These are phyloP conservation scores for Acanthacorydalis orientalis DNA, from an alignment of 2,888 invertebrate genomes.

Conservation along the genomic window DNA sequence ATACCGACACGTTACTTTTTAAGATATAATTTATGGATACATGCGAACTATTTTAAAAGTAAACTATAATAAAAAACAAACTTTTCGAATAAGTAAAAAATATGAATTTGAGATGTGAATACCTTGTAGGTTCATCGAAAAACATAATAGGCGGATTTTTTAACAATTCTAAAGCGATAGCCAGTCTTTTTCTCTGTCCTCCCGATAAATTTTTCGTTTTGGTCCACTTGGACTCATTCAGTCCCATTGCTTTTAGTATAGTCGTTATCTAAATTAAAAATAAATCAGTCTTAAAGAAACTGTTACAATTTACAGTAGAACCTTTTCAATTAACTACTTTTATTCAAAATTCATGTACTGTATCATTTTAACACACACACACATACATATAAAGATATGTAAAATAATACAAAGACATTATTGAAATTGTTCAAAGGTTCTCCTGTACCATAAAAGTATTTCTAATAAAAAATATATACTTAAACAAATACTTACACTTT, in stretches of 20 bases:
- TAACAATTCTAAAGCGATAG: slow-evolving; percentile 79
- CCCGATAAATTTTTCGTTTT: slow-evolving; percentile 62
- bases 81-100: not conserved
- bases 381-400: too few species aligned
- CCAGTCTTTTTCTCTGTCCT: slow-evolving; percentile 77
- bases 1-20: too few species aligned
- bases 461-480: not conserved
- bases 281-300: not conserved
- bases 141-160: slow-evolving; percentile 87
- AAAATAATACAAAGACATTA: too few species aligned
- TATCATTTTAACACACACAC: too few species aligned
- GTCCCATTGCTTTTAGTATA: slow-evolving; percentile 59
- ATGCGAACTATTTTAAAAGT: too few species aligned
- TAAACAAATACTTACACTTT: slow-evolving; percentile 47
- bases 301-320: too few species aligned
- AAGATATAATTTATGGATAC: too few species aligned
- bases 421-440: too few species aligned
- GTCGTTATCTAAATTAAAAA: slow-evolving; percentile 50
- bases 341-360: too few species aligned
- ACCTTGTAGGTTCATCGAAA: slow-evolving; percentile 91
- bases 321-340: too few species aligned
- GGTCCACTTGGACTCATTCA: slow-evolving; percentile 47
- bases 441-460: too few species aligned
- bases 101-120: too few species aligned
- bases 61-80: not conserved